phyloP scores from a whole-genome alignment of 2,797 vertebrate genomes.

The Poecilia wingei region DNA sequence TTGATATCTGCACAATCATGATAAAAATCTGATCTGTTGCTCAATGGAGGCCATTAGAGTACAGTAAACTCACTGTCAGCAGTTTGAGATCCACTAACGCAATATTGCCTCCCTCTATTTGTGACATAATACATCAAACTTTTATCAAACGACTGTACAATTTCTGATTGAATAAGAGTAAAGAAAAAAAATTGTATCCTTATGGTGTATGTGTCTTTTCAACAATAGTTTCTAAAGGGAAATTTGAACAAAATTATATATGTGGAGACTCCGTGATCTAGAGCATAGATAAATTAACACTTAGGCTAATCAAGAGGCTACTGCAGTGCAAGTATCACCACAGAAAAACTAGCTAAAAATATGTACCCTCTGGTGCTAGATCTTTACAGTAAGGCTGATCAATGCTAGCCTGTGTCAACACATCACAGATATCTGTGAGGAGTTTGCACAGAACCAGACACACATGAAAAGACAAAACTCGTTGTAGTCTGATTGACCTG shows the following conservation, averaged over 20 bases:
- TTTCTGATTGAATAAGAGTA: not conserved
- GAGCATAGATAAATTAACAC: not conserved
- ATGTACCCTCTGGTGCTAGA: not conserved
- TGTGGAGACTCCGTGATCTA: not conserved
- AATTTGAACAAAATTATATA: not conserved
- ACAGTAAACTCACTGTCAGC: not conserved
- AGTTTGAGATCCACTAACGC: not conserved
- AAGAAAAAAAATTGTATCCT: not conserved
- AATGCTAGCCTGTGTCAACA: no score
- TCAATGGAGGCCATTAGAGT: not conserved
- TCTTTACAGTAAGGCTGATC: slow-evolving; percentile 1
- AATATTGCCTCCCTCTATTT: not conserved
- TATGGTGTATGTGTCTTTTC: not conserved
- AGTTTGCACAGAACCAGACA: not conserved
- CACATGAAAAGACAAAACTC: not conserved
- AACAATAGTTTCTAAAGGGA: not conserved
- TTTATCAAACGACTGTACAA: not conserved
- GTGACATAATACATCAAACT: not conserved
- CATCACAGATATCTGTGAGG: not conserved
- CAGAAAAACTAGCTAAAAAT: not conserved
- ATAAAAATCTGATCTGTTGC: not conserved
- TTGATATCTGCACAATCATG: not conserved
- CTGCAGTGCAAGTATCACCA: not conserved
- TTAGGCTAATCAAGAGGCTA: not conserved
- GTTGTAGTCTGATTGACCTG: not conserved